A percentile compares a stretch with the other conserved stretches of the same genome.
phyloP scores from a whole-genome alignment of 2,113 vertebrate genomes.

The Epinephelus cyanopodus region DNA sequence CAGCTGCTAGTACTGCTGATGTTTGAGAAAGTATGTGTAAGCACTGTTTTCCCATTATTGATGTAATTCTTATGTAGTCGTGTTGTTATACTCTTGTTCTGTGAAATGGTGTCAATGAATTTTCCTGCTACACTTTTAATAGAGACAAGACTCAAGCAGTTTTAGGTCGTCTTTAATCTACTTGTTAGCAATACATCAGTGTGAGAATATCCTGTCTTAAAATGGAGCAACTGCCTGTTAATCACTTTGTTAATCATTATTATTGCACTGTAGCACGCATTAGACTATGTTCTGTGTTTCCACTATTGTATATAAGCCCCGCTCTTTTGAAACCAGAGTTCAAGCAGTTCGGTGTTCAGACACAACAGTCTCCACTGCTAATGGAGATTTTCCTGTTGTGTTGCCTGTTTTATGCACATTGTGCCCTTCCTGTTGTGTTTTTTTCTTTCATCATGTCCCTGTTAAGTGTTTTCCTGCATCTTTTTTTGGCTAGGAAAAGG shows the following conservation, averaged over 20 bases:
- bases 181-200: neutral
- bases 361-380: slow-evolving; percentile 16
- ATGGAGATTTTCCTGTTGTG: slow-evolving; percentile 51
- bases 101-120: neutral
- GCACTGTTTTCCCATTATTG: neutral
- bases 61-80: no score
- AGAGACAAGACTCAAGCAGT: neutral
- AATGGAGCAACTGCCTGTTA: neutral
- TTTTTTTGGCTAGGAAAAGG: neutral
- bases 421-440: slow-evolving; percentile 14
- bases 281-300: neutral
- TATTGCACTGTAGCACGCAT: neutral
- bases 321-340: neutral
- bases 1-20: neutral
- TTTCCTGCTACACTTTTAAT: neutral
- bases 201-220: neutral
- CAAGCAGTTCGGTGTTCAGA: slow-evolving; percentile 12
- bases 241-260: neutral
- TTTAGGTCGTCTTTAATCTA: neutral
- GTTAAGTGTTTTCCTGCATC: slow-evolving; percentile 3
- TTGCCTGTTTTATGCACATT: neutral
- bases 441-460: neutral
- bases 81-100: neutral
- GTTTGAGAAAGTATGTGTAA: neutral
- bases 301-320: neutral